Evolutionary conservation across 1,140 invertebrate genomes (phyloP).

Genomic region (Camponotus floridanus): DNA sequence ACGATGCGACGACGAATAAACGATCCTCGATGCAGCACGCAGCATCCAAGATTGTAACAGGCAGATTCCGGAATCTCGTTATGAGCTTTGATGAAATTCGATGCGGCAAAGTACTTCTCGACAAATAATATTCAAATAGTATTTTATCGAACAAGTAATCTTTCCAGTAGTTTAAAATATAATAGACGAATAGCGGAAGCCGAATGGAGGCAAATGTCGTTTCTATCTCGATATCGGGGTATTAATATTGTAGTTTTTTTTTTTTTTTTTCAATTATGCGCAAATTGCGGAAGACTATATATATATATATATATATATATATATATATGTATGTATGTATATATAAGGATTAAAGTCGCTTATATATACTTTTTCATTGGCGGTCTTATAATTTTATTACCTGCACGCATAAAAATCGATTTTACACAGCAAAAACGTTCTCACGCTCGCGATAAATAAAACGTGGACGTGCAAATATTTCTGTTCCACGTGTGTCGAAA

Average conservation of each 20-base stretch:
- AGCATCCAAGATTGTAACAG: not conserved
- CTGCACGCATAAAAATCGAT: not conserved
- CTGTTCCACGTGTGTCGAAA: not conserved
- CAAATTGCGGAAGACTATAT: no score
- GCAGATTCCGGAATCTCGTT: not conserved
- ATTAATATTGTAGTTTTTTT: not conserved
- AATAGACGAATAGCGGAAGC: not conserved
- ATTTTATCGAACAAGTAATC: not conserved
- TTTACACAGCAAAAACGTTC: conserved; percentile 6
- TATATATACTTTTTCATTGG: not conserved
- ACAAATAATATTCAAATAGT: not conserved
- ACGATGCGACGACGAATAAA: conserved; percentile 32
- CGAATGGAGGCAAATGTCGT: not conserved
- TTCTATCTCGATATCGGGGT: not conserved
- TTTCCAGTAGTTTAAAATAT: not conserved
- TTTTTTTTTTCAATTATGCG: no score
- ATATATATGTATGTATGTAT: not conserved
- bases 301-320: not conserved
- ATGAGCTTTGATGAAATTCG: conserved; percentile 11
- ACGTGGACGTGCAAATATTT: conserved; percentile 7
- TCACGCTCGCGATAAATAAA: not conserved
- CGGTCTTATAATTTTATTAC: conserved; percentile 32
- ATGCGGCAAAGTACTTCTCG: not conserved
- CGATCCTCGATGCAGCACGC: conserved; percentile 1
- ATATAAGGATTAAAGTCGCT: not conserved